Percentiles rank a stretch among this genome's conserved stretches.
Conservation (phyloP, 2,113 vertebrate species). For the Thomomys bottae region DNA sequence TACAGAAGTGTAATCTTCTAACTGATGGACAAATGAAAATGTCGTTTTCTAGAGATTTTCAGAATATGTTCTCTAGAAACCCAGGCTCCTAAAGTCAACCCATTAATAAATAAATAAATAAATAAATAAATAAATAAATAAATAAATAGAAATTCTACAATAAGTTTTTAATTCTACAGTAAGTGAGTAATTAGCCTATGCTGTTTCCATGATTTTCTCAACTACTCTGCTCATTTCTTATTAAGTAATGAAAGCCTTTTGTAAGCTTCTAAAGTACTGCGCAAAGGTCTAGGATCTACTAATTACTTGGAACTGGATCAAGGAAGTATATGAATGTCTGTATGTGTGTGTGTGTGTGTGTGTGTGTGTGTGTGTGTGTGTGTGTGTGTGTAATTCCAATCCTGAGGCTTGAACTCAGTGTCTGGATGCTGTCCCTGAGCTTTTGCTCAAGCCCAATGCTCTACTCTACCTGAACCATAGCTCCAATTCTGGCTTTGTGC, state of each 20-base stretch:
- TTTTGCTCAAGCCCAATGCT: too few species aligned
- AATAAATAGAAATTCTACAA: neutral
- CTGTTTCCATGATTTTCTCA: neutral
- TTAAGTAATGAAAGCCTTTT: conserved; percentile 12
- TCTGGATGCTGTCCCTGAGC: too few species aligned
- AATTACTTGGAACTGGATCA: neutral
- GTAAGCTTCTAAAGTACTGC: neutral
- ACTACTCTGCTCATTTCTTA: conserved; percentile 24
- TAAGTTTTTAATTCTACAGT: neutral
- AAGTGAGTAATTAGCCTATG: neutral
- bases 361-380: too few species aligned
- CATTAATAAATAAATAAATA: neutral
- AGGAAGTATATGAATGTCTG: too few species aligned
- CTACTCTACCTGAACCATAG: too few species aligned
- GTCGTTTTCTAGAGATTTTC: neutral
- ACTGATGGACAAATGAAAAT: neutral
- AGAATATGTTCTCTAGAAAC: neutral
- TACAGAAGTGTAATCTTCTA: neutral
- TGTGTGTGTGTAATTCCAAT: too few species aligned
- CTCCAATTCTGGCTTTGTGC: too few species aligned
- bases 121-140: neutral
- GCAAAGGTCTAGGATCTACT: neutral
- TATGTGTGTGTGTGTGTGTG: too few species aligned
- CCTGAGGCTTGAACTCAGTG: too few species aligned
- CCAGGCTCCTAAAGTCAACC: neutral